Base-by-base conservation (phyloP, 2,113 vertebrate species). In the Tautogolabrus adspersus region DNA sequence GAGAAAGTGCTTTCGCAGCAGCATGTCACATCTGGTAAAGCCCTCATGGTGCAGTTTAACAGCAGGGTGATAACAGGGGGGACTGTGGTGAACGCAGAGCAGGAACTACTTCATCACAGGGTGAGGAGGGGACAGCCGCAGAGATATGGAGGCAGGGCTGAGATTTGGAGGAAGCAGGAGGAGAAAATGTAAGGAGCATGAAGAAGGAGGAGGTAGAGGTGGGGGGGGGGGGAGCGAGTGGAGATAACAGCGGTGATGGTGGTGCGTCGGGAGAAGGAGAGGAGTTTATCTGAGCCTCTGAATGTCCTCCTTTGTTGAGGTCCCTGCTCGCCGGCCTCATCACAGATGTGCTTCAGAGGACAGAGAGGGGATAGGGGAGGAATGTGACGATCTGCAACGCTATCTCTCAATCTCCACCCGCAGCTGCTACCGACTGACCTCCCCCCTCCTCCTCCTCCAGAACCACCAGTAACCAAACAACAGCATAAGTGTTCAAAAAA, bases 241-340 rank as follows among this genome's bases (percentile, higher is more conserved):
- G 37, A 73, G 86, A 91, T 90, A 88, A 87, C 59, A 21, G 72
- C 12, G 38, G 63, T 22, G 75, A 79, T 76, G 85, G 79, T 46
- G 66, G 76, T 60, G 52, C 12, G 8, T 57, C 30, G 58, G 65
- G 46, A 60, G 59, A 55, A 47, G 69, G 52, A 81, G 60, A 54
- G 15, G 69, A 60, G 74, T 82, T 87, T 88, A 82, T 89, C 81
- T 12, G 10, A 68, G 71, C 44, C 66, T 1, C 67, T 91, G 80
- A 93, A 91, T 83, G 90, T 84, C 72, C 70, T 75, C 84, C 81
- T 73, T 90, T 90, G 92, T 91, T 81, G 77, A 51, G 59, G 79
- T 79, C 66, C 63, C 66, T n/a, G 63, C 63, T 49, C 23, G 54
- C 56, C 23, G 72, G 74, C 65, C 77, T 84, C 52, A 65, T 26